Percentiles rank a stretch among this genome's conserved stretches.
These are phyloP conservation scores for Xyliphius kryptos DNA, from an alignment of 2,113 vertebrate species.

Conservation along the genomic window DNA sequence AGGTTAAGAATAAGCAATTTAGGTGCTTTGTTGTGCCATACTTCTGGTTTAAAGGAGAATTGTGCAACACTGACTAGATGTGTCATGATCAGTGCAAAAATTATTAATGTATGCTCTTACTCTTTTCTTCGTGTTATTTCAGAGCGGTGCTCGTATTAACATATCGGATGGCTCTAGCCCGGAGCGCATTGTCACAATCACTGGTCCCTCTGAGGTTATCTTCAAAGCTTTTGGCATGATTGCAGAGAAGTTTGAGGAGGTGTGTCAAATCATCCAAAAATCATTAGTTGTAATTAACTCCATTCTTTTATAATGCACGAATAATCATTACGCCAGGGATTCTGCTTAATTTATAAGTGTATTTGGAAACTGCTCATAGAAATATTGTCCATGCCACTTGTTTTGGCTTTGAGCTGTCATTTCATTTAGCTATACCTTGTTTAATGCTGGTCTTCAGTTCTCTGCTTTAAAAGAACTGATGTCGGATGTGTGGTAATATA, in stretches of 20 bases:
- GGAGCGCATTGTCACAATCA: slow-evolving; percentile 89
- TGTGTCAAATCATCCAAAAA: slow-evolving; percentile 46
- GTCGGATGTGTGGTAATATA: no score
- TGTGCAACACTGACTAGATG: neutral
- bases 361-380: slow-evolving; percentile 12
- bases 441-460: no score
- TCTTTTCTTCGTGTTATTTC: slow-evolving; percentile 43
- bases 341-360: slow-evolving; percentile 15
- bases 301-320: slow-evolving; percentile 11
- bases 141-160: slow-evolving; percentile 90
- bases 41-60: no score
- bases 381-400: no score
- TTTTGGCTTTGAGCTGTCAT: neutral
- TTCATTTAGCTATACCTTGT: slow-evolving; percentile 1
- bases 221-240: slow-evolving; percentile 93
- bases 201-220: slow-evolving; percentile 85
- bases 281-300: slow-evolving; percentile 9
- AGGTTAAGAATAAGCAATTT: no score
- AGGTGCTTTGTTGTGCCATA: no score
- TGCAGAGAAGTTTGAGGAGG: slow-evolving; percentile 91
- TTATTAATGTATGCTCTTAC: slow-evolving; percentile 9
- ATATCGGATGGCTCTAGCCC: slow-evolving; percentile 90
- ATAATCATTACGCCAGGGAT: slow-evolving; percentile 15
- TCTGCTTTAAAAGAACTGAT: no score
- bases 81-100: slow-evolving; percentile 1